Evolutionary conservation across 2,888 invertebrate species (phyloP).

Genomic region (Aleiodes testaceus): DNA sequence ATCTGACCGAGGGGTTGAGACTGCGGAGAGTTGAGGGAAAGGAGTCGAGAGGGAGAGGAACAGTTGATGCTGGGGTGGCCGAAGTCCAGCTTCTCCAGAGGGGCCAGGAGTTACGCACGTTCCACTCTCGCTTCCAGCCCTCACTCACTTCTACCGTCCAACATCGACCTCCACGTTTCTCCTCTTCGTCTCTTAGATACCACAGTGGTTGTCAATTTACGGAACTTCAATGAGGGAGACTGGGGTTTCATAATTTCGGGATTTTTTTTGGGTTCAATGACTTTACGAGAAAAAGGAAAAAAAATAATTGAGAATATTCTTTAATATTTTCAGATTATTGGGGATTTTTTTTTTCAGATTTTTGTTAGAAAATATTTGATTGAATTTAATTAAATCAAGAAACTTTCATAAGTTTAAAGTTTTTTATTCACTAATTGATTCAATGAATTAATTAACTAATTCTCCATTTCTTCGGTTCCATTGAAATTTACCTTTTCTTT

Average conservation of each 20-base stretch:
- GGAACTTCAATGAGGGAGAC: not conserved
- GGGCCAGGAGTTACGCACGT: constrained; percentile 50
- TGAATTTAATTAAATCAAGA: too few relatives aligned
- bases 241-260: too few relatives aligned
- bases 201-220: constrained; percentile 52
- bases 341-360: not conserved
- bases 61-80: constrained; percentile 55
- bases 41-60: constrained; percentile 43
- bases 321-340: not conserved
- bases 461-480: not conserved
- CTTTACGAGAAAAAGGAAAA: not conserved
- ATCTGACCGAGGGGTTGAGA: constrained; percentile 49
- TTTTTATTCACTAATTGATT: constrained; percentile 7
- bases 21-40: constrained; percentile 33
- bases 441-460: constrained; percentile 25
- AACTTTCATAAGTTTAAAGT: constrained; percentile 9
- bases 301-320: too few relatives aligned
- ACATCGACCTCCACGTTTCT: constrained; percentile 43
- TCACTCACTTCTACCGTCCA: constrained; percentile 42
- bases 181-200: constrained; percentile 53
- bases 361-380: not conserved
- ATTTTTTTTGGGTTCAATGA: not conserved
- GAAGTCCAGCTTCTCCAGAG: constrained; percentile 64
- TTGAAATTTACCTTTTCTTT: not conserved
- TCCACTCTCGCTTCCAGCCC: constrained; percentile 50